Percentiles rank a stretch among this genome's conserved stretches.
These are phyloP conservation scores for Tachystola acroxantha DNA, from an alignment of 2,888 invertebrate species.

Conservation along the genomic window DNA sequence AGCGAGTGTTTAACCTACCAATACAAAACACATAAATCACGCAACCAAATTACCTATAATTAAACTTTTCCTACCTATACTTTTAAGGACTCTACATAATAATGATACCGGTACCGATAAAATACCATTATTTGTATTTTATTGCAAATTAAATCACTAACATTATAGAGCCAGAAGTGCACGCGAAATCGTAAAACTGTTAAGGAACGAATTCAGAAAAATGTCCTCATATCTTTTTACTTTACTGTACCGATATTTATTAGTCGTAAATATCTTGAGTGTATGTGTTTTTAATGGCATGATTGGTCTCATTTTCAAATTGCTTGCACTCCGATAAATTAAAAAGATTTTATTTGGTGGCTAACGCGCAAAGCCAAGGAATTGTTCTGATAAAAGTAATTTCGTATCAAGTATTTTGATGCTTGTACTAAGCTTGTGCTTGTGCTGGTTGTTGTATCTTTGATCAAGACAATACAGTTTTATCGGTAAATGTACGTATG, in stretches of 20 bases:
- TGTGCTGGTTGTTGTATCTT: too few relatives aligned
- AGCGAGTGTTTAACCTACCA: too few relatives aligned
- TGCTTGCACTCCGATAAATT: slow-evolving; percentile 32
- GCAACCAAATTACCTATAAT: slow-evolving; percentile 21
- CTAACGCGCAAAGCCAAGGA: neutral
- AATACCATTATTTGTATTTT: slow-evolving; percentile 35
- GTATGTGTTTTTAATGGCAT: slow-evolving; percentile 53
- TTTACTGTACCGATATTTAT: slow-evolving; percentile 54
- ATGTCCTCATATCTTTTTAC: slow-evolving; percentile 54
- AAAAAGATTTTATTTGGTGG: slow-evolving; percentile 15
- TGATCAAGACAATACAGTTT: too few relatives aligned
- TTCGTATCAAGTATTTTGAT: neutral
- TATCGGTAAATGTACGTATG: too few relatives aligned
- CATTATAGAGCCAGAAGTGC: slow-evolving; percentile 43
- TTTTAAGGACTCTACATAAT: too few relatives aligned
- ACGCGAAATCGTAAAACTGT: slow-evolving; percentile 46
- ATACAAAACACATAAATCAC: too few relatives aligned
- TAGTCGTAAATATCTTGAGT: slow-evolving; percentile 53
- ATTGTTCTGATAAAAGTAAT: slow-evolving; percentile 5
- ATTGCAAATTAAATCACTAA: slow-evolving; percentile 50
- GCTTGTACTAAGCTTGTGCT: neutral
- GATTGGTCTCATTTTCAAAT: slow-evolving; percentile 51
- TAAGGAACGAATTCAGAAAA: slow-evolving; percentile 48
- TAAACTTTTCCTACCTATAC: slow-evolving; percentile 14
- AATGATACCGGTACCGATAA: slow-evolving; percentile 25